Evolutionary conservation across 1,140 invertebrate species (phyloP).

Genomic region (Eumaeus atala): DNA sequence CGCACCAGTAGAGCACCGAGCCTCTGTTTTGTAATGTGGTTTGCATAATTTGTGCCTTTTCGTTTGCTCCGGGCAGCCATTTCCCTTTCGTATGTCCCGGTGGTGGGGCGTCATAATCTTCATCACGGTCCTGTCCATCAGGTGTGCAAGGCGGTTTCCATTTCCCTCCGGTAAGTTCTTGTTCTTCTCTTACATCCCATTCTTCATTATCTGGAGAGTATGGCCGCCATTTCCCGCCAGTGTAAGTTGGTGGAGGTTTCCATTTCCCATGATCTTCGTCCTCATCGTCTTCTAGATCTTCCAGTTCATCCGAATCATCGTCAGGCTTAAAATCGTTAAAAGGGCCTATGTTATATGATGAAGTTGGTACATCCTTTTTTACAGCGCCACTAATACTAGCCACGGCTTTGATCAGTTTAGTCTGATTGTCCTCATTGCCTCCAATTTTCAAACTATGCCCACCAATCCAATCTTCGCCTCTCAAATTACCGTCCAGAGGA

Average conservation of each 20-base stretch:
- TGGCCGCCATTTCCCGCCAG: slow-evolving; percentile 82
- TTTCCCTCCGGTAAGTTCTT: slow-evolving; percentile 76
- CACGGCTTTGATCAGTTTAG: slow-evolving; percentile 77
- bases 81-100: slow-evolving; percentile 83
- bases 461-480: slow-evolving; percentile 77
- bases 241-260: slow-evolving; percentile 81
- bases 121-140: slow-evolving; percentile 56
- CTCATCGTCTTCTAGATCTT: slow-evolving; percentile 76
- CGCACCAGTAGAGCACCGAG: slow-evolving; percentile 83
- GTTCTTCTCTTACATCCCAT: slow-evolving; percentile 72
- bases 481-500: slow-evolving; percentile 59
- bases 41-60: slow-evolving; percentile 73
- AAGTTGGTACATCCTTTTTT: slow-evolving; percentile 68
- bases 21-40: slow-evolving; percentile 66
- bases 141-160: slow-evolving; percentile 81
- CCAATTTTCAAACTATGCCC: slow-evolving; percentile 74
- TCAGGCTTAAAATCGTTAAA: slow-evolving; percentile 73
- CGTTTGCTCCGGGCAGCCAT: slow-evolving; percentile 81
- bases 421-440: slow-evolving; percentile 73
- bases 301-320: slow-evolving; percentile 74
- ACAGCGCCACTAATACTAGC: slow-evolving; percentile 73
- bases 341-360: slow-evolving; percentile 57
- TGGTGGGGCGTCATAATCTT: slow-evolving; percentile 75
- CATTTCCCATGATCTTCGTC: slow-evolving; percentile 78
- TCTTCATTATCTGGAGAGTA: slow-evolving; percentile 61